phyloP scores from a whole-genome alignment of 2,888 invertebrate genomes.

The Apomyelois bistriatella region DNA sequence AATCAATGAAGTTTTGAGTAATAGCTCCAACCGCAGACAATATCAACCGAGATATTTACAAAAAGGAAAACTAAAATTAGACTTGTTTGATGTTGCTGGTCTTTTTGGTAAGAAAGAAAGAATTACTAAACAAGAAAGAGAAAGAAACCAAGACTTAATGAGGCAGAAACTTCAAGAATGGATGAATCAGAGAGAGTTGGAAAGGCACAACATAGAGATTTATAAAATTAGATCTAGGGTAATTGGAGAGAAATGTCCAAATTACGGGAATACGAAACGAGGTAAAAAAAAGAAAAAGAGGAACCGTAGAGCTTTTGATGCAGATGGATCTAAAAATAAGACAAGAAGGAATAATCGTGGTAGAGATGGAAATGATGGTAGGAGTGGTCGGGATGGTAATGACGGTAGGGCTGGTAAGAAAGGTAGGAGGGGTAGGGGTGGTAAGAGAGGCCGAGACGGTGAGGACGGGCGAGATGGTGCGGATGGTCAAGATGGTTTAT shows the following conservation, averaged over 20 bases:
- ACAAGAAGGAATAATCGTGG: background rate
- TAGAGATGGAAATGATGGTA: background rate
- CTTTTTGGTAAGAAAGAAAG: conserved; percentile 15
- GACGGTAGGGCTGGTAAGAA: background rate
- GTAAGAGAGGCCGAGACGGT: background rate
- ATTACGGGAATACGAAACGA: background rate
- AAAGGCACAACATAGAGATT: conserved; percentile 28
- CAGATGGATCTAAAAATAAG: background rate
- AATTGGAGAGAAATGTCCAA: conserved; percentile 14
- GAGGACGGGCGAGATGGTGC: background rate
- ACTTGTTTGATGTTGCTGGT: conserved; percentile 21
- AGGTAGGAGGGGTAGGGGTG: background rate
- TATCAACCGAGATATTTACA: background rate
- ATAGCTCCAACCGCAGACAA: background rate
- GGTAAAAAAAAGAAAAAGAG: conserved; percentile 20
- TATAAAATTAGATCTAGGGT: conserved; percentile 13
- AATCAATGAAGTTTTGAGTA: background rate
- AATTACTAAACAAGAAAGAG: conserved; percentile 16
- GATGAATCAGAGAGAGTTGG: conserved; percentile 31
- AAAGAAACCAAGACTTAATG: conserved; percentile 17
- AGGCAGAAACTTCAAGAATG: conserved; percentile 38
- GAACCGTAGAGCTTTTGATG: background rate
- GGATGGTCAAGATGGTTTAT: background rate
- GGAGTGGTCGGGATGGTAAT: no score
- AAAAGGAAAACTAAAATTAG: conserved; percentile 12